Evolutionary conservation across 2,113 vertebrate genomes (phyloP), one percentile per base, ranked within the genome.

Genomic region (Cyphomyrus plagiostoma): DNA sequence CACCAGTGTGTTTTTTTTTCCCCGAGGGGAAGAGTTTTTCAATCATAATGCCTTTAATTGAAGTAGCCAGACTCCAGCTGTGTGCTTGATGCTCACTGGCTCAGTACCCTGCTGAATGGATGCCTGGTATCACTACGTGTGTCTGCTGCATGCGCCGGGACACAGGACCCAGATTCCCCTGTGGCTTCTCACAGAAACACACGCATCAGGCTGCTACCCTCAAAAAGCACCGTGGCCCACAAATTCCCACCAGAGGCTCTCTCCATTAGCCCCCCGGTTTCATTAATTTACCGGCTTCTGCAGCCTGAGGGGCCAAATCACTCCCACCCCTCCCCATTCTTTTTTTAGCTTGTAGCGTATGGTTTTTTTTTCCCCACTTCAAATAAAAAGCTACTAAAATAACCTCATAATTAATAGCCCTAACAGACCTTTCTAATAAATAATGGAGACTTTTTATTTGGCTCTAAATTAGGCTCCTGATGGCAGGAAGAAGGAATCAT

Each of bases 371-470:
- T 8, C 5, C 15, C 74, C 35, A n/a, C 74, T 6, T 88, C 82
- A 52, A 86, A 85, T n/a, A 88, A 87, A 90, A 83, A 88, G 62
- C 89, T 56, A 88, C 89, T 91, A 90, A 80, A 92, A 92, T 92
- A 48, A 88, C 86, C 88, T 90, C 87, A 87, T 91, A 92, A 93
- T 93, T 92, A 92, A 88, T 90, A 90, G 90, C 90, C 90, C 70
- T 90, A 92, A 91, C 52, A 49, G 35, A 87, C 86, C 74, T 45
- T 88, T 90, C 89, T 26, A 77, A 88, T 94, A 87, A 94, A 93
- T 95, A 88, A 94, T 95, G 94, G 39, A 94, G 49, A 74, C 30
- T 35, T 91, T 90, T 92, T 90, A 91, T 92, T 89, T 90, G 89
- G 48, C 45, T 91, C 90, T 90, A 90, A 93, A 93, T 93, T 91